A percentile compares a stretch with the other conserved stretches of the same genome.
Evolutionary conservation across 2,888 invertebrate genomes (phyloP).

Genomic region (Trachelus troglodyta): DNA sequence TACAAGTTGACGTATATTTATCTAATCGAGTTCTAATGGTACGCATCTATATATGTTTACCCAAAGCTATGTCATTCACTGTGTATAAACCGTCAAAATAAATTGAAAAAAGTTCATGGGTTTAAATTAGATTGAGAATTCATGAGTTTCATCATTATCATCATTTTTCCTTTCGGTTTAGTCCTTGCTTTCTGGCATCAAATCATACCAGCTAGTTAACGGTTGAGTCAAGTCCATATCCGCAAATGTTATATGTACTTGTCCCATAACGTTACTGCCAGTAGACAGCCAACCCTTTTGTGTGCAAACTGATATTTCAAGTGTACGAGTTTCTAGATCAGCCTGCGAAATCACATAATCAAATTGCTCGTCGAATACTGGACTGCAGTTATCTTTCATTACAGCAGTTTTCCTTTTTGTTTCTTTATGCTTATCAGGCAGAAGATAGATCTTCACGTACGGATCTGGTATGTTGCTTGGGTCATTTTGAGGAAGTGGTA

Average conservation of each 20-base stretch:
- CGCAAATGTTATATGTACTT: conserved; percentile 77
- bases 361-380: conserved; percentile 90
- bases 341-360: conserved; percentile 88
- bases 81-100: not conserved
- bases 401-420: conserved; percentile 88
- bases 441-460: conserved; percentile 87
- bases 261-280: conserved; percentile 87
- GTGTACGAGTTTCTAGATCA: conserved; percentile 80
- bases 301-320: conserved; percentile 89
- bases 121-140: not conserved
- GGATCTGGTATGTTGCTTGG: conserved; percentile 88
- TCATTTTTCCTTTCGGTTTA: conserved; percentile 43
- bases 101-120: not conserved
- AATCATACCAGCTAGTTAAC: conserved; percentile 79
- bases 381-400: conserved; percentile 90
- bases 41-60: not conserved
- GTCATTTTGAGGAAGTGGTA: conserved; percentile 78
- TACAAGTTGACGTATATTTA: not conserved
- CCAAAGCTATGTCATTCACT: not conserved
- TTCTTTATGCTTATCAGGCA: conserved; percentile 87
- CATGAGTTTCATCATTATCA: conserved; percentile 23
- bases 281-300: conserved; percentile 85
- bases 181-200: conserved; percentile 70
- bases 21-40: not conserved
- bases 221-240: conserved; percentile 77